Evolutionary conservation across 2,797 vertebrate species (phyloP), one percentile per base, ranked within the genome.

Genomic region (Ctenosaura bakeri): DNA sequence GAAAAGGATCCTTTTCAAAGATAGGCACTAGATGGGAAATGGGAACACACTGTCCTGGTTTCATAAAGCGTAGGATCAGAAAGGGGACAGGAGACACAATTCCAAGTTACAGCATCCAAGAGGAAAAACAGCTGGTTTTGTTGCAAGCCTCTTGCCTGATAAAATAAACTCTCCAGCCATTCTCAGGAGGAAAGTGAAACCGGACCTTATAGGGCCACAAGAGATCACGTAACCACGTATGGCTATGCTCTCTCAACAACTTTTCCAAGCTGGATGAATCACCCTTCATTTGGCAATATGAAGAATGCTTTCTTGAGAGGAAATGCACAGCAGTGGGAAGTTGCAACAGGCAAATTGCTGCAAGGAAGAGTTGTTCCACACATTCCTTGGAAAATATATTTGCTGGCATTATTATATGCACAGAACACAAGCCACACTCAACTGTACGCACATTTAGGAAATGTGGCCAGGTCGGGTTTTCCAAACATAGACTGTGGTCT

Each of bases 201-300:
- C 46, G 64, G 77, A 22, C 38, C 32, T 83, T 83, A 77, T 66
- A 69, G 50, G 50, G 69, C n/a, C 38, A 62, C 35, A 54, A 83
- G 74, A n/a, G 20, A 88, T 20, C 50, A 78, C 71, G 71, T 54
- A 20, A 32, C 35, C 14, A 62, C 3, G 20, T 32, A 69, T 7
- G 7, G 1, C 35, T 38, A 2, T 42, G 9, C 6, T 59, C 42
- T 78, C 50, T 50, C 16, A 77, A 29, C 52, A 62, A 46, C 32
- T 76, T 91, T 42, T 66, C 73, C 85, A 54, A 54, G 69, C 78
- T 86, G 35, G 26, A 24, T 54, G 38, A 66, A 82, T 64, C 32
- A 54, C 59, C 32, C 32, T 24, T 54, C n/a, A 29, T 46, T 54
- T 38, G 56, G 50, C 18, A 42, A 64, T 52, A 84, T 4, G n/a